Conservation (phyloP, 2,797 vertebrate genomes). For the Thunnus albacares region DNA sequence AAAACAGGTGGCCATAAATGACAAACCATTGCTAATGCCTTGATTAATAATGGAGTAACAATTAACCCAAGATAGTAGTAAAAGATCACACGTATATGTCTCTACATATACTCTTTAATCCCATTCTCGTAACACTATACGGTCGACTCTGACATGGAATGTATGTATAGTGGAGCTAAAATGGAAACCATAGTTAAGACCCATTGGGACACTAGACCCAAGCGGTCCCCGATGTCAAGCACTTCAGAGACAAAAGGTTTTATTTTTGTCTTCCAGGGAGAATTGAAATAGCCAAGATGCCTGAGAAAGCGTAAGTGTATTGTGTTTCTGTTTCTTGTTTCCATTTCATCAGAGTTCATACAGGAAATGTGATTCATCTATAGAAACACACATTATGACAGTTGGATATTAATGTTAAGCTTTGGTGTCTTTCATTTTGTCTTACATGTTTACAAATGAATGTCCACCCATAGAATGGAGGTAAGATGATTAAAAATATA, state of each 20-base stretch:
- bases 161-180: slow-evolving; percentile 40
- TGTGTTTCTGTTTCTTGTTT: slow-evolving; percentile 64
- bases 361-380: slow-evolving; percentile 45
- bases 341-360: slow-evolving; percentile 38
- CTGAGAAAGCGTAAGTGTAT: slow-evolving; percentile 84
- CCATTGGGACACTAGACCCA: slow-evolving; percentile 33
- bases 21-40: not conserved
- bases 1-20: not conserved
- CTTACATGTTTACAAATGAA: slow-evolving; percentile 9
- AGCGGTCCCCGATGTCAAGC: slow-evolving; percentile 50
- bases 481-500: slow-evolving; percentile 67
- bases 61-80: not conserved
- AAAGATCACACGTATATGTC: not conserved
- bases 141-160: not conserved
- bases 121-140: slow-evolving; percentile 36
- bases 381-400: not conserved
- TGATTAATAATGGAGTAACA: not conserved
- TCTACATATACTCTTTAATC: slow-evolving; percentile 2
- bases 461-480: slow-evolving; percentile 77
- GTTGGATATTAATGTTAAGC: slow-evolving; percentile 1
- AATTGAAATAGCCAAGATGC: slow-evolving; percentile 81
- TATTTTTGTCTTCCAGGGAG: slow-evolving; percentile 84
- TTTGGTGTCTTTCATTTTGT: slow-evolving; percentile 10
- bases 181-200: slow-evolving; percentile 52
- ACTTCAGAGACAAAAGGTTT: slow-evolving; percentile 70